Evolutionary conservation across 1,140 invertebrate genomes (phyloP).

Genomic region (Aphaenogaster rudis): DNA sequence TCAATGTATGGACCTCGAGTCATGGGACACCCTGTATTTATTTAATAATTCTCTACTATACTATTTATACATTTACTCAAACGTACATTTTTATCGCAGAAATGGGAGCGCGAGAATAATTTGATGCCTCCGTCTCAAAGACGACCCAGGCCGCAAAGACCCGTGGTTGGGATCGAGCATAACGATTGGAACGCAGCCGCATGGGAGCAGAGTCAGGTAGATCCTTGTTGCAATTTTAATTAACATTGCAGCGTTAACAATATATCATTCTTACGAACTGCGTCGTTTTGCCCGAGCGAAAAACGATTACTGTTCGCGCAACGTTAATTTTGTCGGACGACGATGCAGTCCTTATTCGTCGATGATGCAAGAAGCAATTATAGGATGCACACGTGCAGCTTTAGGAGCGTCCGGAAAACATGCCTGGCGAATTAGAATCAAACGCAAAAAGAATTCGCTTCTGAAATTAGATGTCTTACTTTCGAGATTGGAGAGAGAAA

Average conservation of each 20-base stretch:
- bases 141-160: slow-evolving; percentile 88
- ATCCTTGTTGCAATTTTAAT: neutral
- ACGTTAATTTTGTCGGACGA: slow-evolving; percentile 28
- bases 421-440: neutral
- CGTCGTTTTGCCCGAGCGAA: neutral
- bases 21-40: neutral
- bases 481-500: neutral
- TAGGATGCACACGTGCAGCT: neutral
- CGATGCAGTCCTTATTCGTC: neutral
- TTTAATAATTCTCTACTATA: neutral
- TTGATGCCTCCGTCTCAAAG: slow-evolving; percentile 88
- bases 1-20: too few relatives aligned
- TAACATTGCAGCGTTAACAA: slow-evolving; percentile 4
- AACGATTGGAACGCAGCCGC: slow-evolving; percentile 88
- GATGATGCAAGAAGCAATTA: slow-evolving; percentile 49
- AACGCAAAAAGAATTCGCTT: neutral
- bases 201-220: slow-evolving; percentile 89
- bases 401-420: neutral
- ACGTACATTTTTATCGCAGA: slow-evolving; percentile 83
- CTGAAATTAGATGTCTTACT: neutral
- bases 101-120: slow-evolving; percentile 91
- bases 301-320: neutral
- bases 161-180: slow-evolving; percentile 84
- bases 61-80: neutral
- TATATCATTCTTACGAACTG: neutral